Base-by-base conservation (phyloP, 2,113 vertebrate species). In the Malurus melanocephalus region DNA sequence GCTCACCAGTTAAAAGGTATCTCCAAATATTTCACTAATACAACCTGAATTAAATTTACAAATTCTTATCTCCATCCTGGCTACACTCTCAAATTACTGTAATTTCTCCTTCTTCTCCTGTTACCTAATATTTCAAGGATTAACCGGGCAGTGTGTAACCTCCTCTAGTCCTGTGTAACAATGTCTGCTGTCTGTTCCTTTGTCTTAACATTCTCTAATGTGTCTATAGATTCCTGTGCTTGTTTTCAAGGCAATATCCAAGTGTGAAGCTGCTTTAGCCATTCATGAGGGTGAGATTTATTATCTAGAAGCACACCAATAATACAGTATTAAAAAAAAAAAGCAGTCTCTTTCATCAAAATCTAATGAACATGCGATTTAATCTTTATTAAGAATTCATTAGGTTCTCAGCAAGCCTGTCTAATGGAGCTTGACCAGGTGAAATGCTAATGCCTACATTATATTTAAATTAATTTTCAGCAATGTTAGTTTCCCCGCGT, bases 351-450 rank as follows among this genome's bases (percentile, higher is more conserved):
- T 93, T 93, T 95, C 85, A 91, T 92, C 83, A 95, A 86, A 90
- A 89, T 59, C 77, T 90, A 95, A 94, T 73, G 85, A 82, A 80
- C 68, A 49, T 16, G 40, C 16, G 46, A 92, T 92, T 90, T 85
- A 89, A 90, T 71, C 67, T 83, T 93, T 78, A 94, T 77, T 87
- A 96, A 94, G 92, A 94, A 96, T 93, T 90, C 89, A 94, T 75
- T 65, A 79, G 66, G 46, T 85, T 95, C 92, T 94, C 87, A 72
- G 90, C 88, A 95, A 86, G 93, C 80, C 64, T 88, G 49, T 80
- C 87, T 92, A 87, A 93, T 91, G 91, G 88, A 88, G 90, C 88
- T n/a, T 74, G 92, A 72, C 87, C 81, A 79, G 88, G 81, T 95
- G 83, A 96, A 93, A 94, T 90, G 89, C 90, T 94, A 94, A 94